Conservation (phyloP, 1,140 invertebrate species). For the Lepeophtheirus salmonis region DNA sequence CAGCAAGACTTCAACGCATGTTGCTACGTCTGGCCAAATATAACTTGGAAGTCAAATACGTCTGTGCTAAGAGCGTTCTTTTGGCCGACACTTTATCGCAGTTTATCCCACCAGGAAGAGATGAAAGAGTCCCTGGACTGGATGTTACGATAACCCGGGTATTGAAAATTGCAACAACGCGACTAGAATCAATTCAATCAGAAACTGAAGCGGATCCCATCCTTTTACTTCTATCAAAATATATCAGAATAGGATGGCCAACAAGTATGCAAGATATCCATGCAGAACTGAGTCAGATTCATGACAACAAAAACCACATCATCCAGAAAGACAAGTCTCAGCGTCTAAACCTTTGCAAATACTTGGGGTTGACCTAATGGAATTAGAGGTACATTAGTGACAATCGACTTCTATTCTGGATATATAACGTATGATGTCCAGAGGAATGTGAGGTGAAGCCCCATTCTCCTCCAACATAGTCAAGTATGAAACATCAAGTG, state of each 20-base stretch:
- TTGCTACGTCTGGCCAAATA: background rate
- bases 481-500: no score
- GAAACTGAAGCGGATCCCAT: background rate
- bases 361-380: background rate
- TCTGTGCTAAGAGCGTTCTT: background rate
- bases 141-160: background rate
- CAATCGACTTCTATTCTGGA: background rate
- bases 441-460: no score
- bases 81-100: background rate
- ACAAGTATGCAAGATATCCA: background rate
- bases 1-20: slow-evolving; percentile 8
- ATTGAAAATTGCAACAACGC: background rate
- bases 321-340: background rate
- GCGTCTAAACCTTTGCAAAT: background rate
- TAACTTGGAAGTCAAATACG: slow-evolving; percentile 4
- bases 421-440: background rate
- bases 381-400: background rate
- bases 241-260: background rate
- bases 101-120: background rate
- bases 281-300: background rate
- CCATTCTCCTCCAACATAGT: no score
- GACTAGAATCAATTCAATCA: background rate
- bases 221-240: background rate
- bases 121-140: background rate
- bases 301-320: background rate